These are phyloP conservation scores for Aphaenogaster ashmeadi DNA, from an alignment of 1,140 invertebrate species.

Conservation along the genomic window DNA sequence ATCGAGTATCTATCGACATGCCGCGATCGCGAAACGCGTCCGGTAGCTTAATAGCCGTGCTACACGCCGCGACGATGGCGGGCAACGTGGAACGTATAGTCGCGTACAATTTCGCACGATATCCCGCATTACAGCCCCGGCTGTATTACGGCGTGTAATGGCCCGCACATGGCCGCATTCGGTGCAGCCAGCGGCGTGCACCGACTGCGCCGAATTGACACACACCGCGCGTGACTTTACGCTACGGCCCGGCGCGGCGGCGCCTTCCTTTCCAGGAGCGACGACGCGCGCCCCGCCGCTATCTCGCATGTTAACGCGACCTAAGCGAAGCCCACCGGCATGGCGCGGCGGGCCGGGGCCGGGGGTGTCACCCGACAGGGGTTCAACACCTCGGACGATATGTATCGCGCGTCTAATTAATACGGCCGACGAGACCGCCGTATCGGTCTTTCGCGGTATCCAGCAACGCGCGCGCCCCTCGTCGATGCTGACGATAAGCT, in stretches of 20 bases:
- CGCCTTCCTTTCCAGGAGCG: conserved; percentile 14
- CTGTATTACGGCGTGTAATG: conserved; percentile 77
- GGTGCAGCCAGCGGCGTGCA: conserved; percentile 29
- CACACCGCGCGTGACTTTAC: conserved; percentile 47
- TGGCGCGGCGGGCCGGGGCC: background rate
- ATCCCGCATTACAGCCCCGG: conserved; percentile 78
- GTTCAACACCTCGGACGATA: conserved; percentile 59
- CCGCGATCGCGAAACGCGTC: conserved; percentile 42
- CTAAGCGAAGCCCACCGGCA: conserved; percentile 34
- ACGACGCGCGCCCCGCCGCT: conserved; percentile 14
- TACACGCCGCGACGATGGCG: conserved; percentile 34
- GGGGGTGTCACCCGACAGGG: conserved; percentile 31
- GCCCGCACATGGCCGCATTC: conserved; percentile 45
- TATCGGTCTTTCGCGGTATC: conserved; percentile 1
- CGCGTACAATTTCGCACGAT: conserved; percentile 80
- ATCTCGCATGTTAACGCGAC: conserved; percentile 62
- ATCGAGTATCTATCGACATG: conserved; percentile 56
- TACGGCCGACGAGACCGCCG: conserved; percentile 27
- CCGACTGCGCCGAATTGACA: conserved; percentile 48
- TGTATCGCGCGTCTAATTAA: conserved; percentile 56
- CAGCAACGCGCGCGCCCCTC: background rate
- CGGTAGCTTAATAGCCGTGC: conserved; percentile 62
- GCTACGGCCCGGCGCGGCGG: conserved; percentile 10
- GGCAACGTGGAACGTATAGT: conserved; percentile 56
- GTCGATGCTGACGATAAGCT: conserved; percentile 14